Evolutionary conservation across 2,888 invertebrate species (phyloP).

Genomic region (Monochamus alternatus): DNA sequence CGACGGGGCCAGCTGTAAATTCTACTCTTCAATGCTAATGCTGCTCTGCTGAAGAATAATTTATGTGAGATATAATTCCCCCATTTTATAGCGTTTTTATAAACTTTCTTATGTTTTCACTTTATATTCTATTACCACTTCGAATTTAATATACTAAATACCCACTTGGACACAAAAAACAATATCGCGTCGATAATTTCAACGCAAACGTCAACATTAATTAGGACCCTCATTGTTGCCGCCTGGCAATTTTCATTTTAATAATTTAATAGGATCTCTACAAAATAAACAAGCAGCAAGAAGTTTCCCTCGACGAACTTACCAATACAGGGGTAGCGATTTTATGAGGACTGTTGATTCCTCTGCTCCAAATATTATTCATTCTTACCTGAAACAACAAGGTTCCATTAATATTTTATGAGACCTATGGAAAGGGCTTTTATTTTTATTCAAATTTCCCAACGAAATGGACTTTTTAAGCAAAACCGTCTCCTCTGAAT

Average conservation of each 20-base stretch:
- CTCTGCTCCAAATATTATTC: constrained; percentile 42
- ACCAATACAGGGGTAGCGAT: constrained; percentile 27
- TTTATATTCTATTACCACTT: neutral
- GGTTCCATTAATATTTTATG: constrained; percentile 61
- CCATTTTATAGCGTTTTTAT: neutral
- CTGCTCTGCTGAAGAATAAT: neutral
- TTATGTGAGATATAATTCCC: neutral
- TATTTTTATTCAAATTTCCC: constrained; percentile 55
- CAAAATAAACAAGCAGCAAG: constrained; percentile 29
- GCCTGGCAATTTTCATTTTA: constrained; percentile 20
- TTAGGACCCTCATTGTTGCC: constrained; percentile 21
- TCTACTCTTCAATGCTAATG: neutral
- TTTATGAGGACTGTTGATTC: constrained; percentile 20
- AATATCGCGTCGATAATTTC: neutral
- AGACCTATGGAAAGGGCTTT: constrained; percentile 54
- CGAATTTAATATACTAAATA: constrained; percentile 4
- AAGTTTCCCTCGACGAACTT: constrained; percentile 33
- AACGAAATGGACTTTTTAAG: constrained; percentile 51
- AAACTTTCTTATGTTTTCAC: neutral
- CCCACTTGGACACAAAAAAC: constrained; percentile 14
- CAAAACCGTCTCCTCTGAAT: constrained; percentile 26
- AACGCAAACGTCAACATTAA: constrained; percentile 22
- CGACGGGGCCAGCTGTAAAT: neutral
- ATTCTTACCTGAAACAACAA: constrained; percentile 61
- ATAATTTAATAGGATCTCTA: constrained; percentile 23